Evolutionary conservation across 64 coral and sea anemone genomes (phyloP).

Genomic region (Orbicella faveolata): DNA sequence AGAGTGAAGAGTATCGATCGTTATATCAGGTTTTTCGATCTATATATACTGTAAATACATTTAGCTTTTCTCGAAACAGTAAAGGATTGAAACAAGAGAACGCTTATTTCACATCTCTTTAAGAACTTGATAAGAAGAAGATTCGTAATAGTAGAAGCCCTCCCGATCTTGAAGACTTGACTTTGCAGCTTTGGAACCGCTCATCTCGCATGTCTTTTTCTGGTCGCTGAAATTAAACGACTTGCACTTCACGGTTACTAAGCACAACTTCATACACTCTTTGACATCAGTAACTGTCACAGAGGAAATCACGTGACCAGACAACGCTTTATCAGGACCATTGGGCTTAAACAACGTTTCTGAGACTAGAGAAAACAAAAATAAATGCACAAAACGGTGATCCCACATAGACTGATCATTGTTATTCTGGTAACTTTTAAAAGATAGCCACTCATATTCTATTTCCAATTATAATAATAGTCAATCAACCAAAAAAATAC

Average conservation of each 20-base stretch:
- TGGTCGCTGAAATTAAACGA: neutral
- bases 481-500: too few relatives aligned
- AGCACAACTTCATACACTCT: slow-evolving; percentile 10
- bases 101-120: neutral
- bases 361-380: neutral
- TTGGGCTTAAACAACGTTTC: neutral
- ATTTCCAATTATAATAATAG: too few relatives aligned
- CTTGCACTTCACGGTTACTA: slow-evolving; percentile 4
- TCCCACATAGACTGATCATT: too few relatives aligned
- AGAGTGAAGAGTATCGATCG: too few relatives aligned
- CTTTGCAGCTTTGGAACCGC: neutral
- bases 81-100: neutral
- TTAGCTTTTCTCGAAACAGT: too few relatives aligned
- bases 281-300: neutral
- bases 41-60: too few relatives aligned
- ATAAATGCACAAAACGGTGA: too few relatives aligned
- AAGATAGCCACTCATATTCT: too few relatives aligned
- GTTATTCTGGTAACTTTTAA: too few relatives aligned
- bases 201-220: neutral
- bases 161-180: neutral
- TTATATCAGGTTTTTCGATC: too few relatives aligned
- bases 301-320: neutral
- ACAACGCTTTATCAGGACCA: neutral
- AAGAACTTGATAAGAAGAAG: neutral
- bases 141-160: neutral